phyloP scores from a whole-genome alignment of 2,888 invertebrate genomes.

The Acleris emargana region DNA sequence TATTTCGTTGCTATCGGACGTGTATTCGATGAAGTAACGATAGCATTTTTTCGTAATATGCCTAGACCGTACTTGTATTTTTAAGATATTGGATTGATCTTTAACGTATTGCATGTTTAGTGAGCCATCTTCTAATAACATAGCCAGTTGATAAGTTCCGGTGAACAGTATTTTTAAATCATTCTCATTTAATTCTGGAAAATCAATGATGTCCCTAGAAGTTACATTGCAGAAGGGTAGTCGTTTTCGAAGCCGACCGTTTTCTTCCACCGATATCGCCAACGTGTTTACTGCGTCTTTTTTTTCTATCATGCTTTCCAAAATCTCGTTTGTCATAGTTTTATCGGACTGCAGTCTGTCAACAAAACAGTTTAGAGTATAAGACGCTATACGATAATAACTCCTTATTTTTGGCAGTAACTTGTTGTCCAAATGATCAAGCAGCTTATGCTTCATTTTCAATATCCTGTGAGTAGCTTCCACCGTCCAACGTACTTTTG shows the following conservation, averaged over 20 bases:
- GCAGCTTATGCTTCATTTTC: not conserved
- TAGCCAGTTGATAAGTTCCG: not conserved
- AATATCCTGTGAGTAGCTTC: not conserved
- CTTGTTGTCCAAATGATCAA: not conserved
- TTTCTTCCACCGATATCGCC: not conserved
- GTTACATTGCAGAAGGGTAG: not conserved
- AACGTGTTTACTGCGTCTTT: not conserved
- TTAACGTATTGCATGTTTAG: not conserved
- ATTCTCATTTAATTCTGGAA: not conserved
- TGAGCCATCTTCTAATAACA: not conserved
- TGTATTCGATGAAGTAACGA: too few relatives aligned
- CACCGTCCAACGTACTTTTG: not conserved
- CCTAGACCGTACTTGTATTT: too few relatives aligned
- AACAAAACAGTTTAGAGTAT: not conserved
- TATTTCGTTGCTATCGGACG: too few relatives aligned
- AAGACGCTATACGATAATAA: slow-evolving; percentile 10
- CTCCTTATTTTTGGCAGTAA: not conserved
- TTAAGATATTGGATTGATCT: too few relatives aligned
- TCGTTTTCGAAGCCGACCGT: not conserved
- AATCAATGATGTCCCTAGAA: not conserved
- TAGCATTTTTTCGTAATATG: too few relatives aligned
- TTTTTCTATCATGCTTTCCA: not conserved
- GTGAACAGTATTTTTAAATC: not conserved
- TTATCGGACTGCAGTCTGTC: slow-evolving; percentile 2
- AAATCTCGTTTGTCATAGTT: not conserved